Conservation (phyloP, 1,140 invertebrate genomes). For the Meloidogyne chitwoodi region DNA sequence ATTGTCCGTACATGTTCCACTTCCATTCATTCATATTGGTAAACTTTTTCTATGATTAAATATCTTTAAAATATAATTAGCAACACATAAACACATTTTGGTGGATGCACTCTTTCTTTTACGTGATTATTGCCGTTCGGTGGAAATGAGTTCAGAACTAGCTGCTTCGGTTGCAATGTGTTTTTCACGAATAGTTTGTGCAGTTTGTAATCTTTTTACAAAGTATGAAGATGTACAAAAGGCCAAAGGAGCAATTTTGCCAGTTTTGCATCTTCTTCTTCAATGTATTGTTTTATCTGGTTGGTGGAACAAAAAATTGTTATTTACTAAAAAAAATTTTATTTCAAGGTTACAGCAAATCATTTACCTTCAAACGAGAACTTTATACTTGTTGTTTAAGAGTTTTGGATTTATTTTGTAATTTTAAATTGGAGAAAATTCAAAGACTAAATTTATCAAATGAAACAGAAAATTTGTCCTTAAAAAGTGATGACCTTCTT, state of each 20-base stretch:
- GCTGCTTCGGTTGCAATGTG: conserved; percentile 21
- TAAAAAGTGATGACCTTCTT: conserved; percentile 1
- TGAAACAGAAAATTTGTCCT: not conserved
- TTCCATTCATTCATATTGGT: conserved; percentile 30
- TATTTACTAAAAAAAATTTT: not conserved
- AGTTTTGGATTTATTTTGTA: conserved; percentile 29
- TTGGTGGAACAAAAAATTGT: not conserved
- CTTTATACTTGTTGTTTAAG: conserved; percentile 27
- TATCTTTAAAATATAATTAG: conserved; percentile 2
- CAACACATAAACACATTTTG: conserved; percentile 14
- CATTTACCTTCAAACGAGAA: conserved; percentile 28
- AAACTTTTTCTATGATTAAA: not conserved
- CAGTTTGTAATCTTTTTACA: conserved; percentile 16
- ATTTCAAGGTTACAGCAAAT: conserved; percentile 33
- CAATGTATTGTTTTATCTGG: conserved; percentile 25
- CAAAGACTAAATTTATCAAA: not conserved
- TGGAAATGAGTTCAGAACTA: conserved; percentile 29
- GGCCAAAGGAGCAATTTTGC: conserved; percentile 1
- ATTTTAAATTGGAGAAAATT: not conserved
- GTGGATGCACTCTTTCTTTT: conserved; percentile 32
- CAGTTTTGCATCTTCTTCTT: conserved; percentile 24
- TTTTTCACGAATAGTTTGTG: conserved; percentile 25
- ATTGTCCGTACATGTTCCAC: conserved; percentile 22
- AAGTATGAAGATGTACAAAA: not conserved
- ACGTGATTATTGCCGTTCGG: conserved; percentile 21